These are phyloP conservation scores for Picus viridis DNA, from an alignment of 2,797 vertebrate genomes.

Conservation along the genomic window DNA sequence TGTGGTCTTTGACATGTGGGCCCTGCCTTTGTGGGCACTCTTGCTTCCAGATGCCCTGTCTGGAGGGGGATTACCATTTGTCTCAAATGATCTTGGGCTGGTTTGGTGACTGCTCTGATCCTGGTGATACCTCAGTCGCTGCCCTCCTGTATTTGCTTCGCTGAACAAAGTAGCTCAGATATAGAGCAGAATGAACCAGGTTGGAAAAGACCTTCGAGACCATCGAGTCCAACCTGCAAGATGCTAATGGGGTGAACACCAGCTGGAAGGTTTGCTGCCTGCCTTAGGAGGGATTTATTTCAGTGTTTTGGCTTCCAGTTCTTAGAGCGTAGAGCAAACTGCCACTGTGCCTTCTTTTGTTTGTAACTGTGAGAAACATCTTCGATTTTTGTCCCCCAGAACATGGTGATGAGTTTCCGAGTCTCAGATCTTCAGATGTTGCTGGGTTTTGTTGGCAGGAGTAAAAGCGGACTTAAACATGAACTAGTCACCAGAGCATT, in stretches of 20 bases:
- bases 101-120: fast-evolving
- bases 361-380: not conserved
- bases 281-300: not conserved
- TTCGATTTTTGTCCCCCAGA: slow-evolving; percentile 77
- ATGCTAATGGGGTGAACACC: not conserved
- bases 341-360: not conserved
- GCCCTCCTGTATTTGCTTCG: not conserved
- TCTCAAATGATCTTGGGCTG: not conserved
- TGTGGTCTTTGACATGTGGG: not conserved
- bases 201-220: too few species aligned
- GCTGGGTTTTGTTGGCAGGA: slow-evolving; percentile 97
- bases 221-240: too few species aligned
- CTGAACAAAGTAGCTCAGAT: not conserved
- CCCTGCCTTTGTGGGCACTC: not conserved
- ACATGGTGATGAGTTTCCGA: slow-evolving; percentile 99
- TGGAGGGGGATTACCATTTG: not conserved
- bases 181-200: too few species aligned
- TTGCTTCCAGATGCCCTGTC: not conserved
- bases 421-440: slow-evolving; percentile 99
- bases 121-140: not conserved
- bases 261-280: not conserved
- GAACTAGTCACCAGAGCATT: slow-evolving; percentile 95
- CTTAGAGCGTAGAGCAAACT: not conserved
- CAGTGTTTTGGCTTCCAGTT: not conserved
- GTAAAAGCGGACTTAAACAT: slow-evolving; percentile 98